Conservation (phyloP, 1,140 invertebrate species). For the Coelopa frigida region DNA sequence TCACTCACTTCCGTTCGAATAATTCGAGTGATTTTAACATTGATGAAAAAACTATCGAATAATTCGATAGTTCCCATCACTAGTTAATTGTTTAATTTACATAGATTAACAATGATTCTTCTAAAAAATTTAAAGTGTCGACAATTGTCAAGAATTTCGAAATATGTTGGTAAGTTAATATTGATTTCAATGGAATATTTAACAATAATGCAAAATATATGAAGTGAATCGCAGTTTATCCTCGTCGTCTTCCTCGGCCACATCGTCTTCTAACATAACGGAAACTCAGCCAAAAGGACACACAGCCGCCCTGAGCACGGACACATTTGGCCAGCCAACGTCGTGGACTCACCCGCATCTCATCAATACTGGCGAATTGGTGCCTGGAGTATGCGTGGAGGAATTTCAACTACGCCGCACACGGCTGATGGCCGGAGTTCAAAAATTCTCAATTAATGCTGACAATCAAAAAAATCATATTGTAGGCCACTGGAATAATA, state of each 20-base stretch:
- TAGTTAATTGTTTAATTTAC: too few species aligned
- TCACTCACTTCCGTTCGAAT: too few species aligned
- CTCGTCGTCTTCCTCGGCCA: too few species aligned
- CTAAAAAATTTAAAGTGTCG: background rate
- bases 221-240: too few species aligned
- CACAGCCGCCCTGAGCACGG: background rate
- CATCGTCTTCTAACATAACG: too few species aligned
- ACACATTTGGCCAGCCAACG: conserved; percentile 68
- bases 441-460: conserved; percentile 29
- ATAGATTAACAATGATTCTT: too few species aligned
- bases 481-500: conserved; percentile 32
- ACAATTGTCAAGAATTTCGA: background rate
- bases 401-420: conserved; percentile 67
- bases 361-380: conserved; percentile 61
- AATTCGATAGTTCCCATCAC: too few species aligned
- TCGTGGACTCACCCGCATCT: conserved; percentile 71
- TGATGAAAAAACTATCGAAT: too few species aligned
- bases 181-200: too few species aligned
- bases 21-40: too few species aligned
- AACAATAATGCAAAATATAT: too few species aligned
- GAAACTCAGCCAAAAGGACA: too few species aligned
- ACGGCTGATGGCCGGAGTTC: conserved; percentile 57
- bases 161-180: background rate
- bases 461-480: conserved; percentile 42
- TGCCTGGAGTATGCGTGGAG: conserved; percentile 63